Evolutionary conservation across 2,113 vertebrate genomes (phyloP).

Genomic region (Stegastes partitus): DNA sequence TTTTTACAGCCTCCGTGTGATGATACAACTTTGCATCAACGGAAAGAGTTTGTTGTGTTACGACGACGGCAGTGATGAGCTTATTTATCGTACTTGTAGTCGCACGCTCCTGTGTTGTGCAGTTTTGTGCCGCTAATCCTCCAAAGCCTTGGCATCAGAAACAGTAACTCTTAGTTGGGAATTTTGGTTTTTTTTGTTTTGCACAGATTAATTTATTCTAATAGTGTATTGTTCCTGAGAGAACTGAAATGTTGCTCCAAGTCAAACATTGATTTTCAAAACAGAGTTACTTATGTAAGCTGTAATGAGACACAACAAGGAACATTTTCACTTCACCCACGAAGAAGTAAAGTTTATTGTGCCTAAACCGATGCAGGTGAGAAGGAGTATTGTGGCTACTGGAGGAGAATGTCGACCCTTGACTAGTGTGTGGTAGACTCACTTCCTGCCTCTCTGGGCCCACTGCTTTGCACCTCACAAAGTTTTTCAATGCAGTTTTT

Average conservation of each 20-base stretch:
- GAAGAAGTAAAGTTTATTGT: not conserved
- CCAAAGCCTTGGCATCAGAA: not conserved
- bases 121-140: not conserved
- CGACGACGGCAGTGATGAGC: constrained; percentile 8
- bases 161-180: not conserved
- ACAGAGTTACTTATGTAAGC: not conserved
- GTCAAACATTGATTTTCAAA: not conserved
- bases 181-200: constrained; percentile 11
- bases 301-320: constrained; percentile 8
- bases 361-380: not conserved
- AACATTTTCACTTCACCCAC: not conserved
- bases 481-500: not conserved
- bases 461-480: not conserved
- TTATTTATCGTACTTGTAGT: not conserved
- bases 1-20: constrained; percentile 23
- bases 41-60: constrained; percentile 13
- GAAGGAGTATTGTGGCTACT: too few species aligned
- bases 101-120: not conserved
- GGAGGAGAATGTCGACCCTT: too few species aligned
- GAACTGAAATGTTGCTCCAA: constrained; percentile 2
- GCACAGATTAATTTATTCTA: constrained; percentile 23
- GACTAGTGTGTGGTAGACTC: not conserved
- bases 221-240: not conserved
- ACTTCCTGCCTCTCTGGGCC: not conserved
- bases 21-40: constrained; percentile 18